Conservation (phyloP, 2,113 vertebrate species). For the Odontophorus gujanensis region DNA sequence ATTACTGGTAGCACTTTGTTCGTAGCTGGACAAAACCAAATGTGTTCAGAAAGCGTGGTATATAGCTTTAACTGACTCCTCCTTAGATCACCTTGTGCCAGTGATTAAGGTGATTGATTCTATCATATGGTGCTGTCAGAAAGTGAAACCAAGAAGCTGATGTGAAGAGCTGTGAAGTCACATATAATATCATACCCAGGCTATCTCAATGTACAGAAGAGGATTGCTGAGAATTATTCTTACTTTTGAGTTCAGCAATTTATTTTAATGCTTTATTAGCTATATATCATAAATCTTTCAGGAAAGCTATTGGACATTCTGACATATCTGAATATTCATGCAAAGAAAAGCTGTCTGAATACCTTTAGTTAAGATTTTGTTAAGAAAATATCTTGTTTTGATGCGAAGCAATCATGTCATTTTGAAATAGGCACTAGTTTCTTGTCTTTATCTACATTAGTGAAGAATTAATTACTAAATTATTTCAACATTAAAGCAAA, state of each 20-base stretch:
- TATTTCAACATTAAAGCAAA: not conserved
- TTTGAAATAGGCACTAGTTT: not conserved
- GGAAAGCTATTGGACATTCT: conserved; percentile 7
- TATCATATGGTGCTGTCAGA: not conserved
- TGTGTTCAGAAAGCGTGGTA: not conserved
- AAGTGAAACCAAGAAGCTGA: not conserved
- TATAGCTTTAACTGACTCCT: not conserved
- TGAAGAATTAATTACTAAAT: not conserved
- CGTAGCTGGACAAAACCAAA: not conserved
- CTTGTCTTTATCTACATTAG: not conserved
- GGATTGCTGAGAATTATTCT: not conserved
- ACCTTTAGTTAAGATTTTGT: not conserved
- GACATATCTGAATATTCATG: conserved; percentile 38
- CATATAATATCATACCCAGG: no score
- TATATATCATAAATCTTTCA: conserved; percentile 36
- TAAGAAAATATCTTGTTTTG: not conserved
- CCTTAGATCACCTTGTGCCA: not conserved
- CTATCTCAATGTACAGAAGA: not conserved
- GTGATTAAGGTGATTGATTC: not conserved
- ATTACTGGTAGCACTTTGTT: not conserved
- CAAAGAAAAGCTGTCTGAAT: conserved; percentile 3
- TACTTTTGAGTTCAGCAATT: conserved; percentile 5
- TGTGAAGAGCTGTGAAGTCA: not conserved
- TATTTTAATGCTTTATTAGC: conserved; percentile 44
- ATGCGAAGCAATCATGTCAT: not conserved